A percentile compares a stretch with the other conserved stretches of the same genome.
These are phyloP conservation scores for Apodemus speciosus DNA, from an alignment of 2,113 vertebrate genomes.

Conservation along the genomic window DNA sequence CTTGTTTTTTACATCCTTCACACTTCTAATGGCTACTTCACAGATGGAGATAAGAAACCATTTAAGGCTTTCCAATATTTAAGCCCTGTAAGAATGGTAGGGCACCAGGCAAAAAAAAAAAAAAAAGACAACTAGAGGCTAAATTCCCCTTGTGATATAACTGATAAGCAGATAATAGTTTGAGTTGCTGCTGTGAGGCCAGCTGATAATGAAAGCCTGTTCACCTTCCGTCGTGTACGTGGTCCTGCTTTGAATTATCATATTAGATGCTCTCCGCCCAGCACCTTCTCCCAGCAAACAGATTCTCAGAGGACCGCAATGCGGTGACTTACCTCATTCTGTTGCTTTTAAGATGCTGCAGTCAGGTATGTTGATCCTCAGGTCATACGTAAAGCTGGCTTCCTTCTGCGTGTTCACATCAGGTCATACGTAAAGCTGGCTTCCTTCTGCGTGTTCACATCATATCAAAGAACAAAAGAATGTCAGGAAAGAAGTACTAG, in stretches of 20 bases:
- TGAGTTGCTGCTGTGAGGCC: constrained; percentile 10
- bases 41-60: constrained; percentile 7
- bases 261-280: neutral
- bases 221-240: neutral
- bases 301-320: neutral
- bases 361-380: constrained; percentile 36
- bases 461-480: neutral
- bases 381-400: neutral
- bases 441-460: constrained; percentile 34
- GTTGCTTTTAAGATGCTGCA: constrained; percentile 14
- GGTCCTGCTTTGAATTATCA: neutral
- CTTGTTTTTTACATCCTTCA: constrained; percentile 28
- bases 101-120: neutral
- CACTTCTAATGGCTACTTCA: constrained; percentile 30
- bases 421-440: neutral
- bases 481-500: constrained; percentile 21
- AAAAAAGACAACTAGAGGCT: neutral
- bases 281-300: constrained; percentile 24
- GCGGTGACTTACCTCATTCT: constrained; percentile 61
- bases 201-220: neutral
- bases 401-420: constrained; percentile 38
- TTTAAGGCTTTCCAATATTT: constrained; percentile 31
- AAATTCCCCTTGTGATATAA: neutral
- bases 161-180: neutral
- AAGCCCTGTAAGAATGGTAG: neutral